A percentile compares a stretch with the other conserved stretches of the same genome.
These are phyloP conservation scores for Xenopus petersii DNA, from an alignment of 2,797 vertebrate species.

Conservation along the genomic window DNA sequence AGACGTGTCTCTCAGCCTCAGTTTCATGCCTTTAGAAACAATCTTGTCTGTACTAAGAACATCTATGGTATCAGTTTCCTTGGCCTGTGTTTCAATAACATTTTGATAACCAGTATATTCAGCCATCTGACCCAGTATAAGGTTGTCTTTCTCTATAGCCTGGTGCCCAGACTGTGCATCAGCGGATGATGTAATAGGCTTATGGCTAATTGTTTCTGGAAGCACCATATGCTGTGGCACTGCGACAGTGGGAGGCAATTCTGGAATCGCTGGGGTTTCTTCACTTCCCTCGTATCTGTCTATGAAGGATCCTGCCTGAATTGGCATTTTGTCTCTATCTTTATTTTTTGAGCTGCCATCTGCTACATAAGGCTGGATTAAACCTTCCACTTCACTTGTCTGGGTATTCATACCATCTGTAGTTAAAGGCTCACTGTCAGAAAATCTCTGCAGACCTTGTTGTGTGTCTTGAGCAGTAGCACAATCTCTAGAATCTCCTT, in stretches of 20 bases:
- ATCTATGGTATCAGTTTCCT: not conserved
- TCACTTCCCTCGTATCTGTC: not conserved
- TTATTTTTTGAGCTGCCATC: conserved; percentile 28
- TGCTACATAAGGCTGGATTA: conserved; percentile 17
- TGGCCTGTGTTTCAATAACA: not conserved
- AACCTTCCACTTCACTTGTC: conserved; percentile 9
- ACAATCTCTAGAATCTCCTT: conserved; percentile 1
- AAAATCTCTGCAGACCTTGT: conserved; percentile 7
- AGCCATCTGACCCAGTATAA: conserved; percentile 3
- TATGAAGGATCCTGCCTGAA: not conserved
- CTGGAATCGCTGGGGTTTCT: not conserved
- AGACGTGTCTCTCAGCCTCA: too few species aligned
- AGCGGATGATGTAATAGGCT: conserved; percentile 13
- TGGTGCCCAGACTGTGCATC: conserved; percentile 15
- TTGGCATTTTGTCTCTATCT: conserved; percentile 22
- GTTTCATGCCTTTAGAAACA: not conserved
- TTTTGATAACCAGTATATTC: not conserved
- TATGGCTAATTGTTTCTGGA: conserved; percentile 6
- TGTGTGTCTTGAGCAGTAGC: conserved; percentile 14
- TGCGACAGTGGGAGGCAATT: not conserved
- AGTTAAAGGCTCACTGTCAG: conserved; percentile 14
- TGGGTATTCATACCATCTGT: conserved; percentile 25
- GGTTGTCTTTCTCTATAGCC: not conserved
- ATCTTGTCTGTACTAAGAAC: not conserved
- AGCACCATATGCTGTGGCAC: conserved; percentile 8